Evolutionary conservation across 2,888 invertebrate species (phyloP).

Genomic region (Torymus tubicola): DNA sequence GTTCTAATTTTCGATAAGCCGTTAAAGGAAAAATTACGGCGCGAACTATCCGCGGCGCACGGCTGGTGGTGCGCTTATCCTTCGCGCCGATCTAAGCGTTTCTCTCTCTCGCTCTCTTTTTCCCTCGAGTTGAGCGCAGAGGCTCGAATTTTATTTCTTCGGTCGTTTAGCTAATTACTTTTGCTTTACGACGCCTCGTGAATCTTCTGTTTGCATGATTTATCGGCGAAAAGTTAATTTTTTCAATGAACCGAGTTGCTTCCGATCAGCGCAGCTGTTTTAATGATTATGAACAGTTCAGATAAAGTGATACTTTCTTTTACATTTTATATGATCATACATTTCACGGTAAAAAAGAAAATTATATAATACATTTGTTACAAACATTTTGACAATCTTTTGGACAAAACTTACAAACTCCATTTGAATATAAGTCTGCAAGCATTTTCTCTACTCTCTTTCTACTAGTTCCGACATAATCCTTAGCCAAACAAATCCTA

Average conservation of each 20-base stretch:
- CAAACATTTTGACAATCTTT: too few relatives aligned
- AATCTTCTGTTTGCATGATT: slow-evolving; percentile 35
- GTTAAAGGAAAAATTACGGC: slow-evolving; percentile 12
- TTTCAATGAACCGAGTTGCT: not conserved
- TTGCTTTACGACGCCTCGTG: slow-evolving; percentile 38
- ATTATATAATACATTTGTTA: too few relatives aligned
- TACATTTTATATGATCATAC: too few relatives aligned
- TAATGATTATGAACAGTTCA: too few relatives aligned
- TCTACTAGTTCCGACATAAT: too few relatives aligned
- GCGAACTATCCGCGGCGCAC: slow-evolving; percentile 23
- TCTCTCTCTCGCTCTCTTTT: not conserved
- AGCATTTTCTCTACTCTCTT: not conserved
- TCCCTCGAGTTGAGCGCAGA: not conserved
- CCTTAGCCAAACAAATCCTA: too few relatives aligned
- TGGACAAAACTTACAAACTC: too few relatives aligned
- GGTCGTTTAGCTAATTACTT: slow-evolving; percentile 38
- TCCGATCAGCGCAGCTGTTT: not conserved
- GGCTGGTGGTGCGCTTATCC: not conserved
- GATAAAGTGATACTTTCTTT: too few relatives aligned
- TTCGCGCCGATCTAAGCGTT: not conserved
- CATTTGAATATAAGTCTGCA: too few relatives aligned
- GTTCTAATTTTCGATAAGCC: not conserved
- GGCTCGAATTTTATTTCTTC: slow-evolving; percentile 21
- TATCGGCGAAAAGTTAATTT: slow-evolving; percentile 3
- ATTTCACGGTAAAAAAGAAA: too few relatives aligned